Evolutionary conservation across 1,140 invertebrate species (phyloP).

Genomic region (Drosophila sulfurigaster): DNA sequence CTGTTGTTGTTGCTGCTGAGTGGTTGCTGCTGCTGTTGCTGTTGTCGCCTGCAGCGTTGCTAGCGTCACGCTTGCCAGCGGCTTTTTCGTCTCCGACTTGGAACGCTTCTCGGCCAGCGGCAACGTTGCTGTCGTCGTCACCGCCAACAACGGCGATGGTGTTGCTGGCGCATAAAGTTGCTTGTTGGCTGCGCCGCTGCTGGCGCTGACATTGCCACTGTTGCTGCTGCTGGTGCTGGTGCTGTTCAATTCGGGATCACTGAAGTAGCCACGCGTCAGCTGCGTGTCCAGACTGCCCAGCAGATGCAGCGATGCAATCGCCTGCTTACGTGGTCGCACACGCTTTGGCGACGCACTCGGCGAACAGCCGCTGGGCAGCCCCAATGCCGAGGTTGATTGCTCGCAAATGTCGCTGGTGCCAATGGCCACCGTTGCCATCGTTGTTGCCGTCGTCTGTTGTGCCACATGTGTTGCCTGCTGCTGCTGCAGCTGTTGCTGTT

Average conservation of each 20-base stretch:
- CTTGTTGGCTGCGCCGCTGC: neutral
- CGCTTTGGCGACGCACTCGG: conserved; percentile 67
- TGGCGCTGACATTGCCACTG: neutral
- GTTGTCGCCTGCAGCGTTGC: neutral
- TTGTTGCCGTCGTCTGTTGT: conserved; percentile 2
- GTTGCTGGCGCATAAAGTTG: conserved; percentile 47
- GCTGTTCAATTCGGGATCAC: conserved; percentile 78
- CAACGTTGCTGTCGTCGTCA: neutral
- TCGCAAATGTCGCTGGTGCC: conserved; percentile 3
- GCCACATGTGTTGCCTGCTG: conserved; percentile 25
- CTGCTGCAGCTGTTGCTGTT: conserved; percentile 20
- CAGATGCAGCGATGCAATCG: conserved; percentile 67
- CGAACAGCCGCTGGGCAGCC: conserved; percentile 18
- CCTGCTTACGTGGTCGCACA: conserved; percentile 65
- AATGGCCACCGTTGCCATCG: conserved; percentile 1
- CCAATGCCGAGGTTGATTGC: conserved; percentile 15
- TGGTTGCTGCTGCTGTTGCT: neutral
- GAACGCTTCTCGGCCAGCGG: conserved; percentile 67
- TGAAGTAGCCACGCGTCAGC: conserved; percentile 78
- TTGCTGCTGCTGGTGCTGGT: conserved; percentile 21
- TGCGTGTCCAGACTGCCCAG: conserved; percentile 61
- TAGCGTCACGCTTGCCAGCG: conserved; percentile 17
- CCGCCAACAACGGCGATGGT: conserved; percentile 44
- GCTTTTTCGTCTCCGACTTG: conserved; percentile 84
- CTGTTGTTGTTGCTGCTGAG: conserved; percentile 8